phyloP scores from a whole-genome alignment of 2,797 vertebrate species.

The Kryptolebias ocellatus region DNA sequence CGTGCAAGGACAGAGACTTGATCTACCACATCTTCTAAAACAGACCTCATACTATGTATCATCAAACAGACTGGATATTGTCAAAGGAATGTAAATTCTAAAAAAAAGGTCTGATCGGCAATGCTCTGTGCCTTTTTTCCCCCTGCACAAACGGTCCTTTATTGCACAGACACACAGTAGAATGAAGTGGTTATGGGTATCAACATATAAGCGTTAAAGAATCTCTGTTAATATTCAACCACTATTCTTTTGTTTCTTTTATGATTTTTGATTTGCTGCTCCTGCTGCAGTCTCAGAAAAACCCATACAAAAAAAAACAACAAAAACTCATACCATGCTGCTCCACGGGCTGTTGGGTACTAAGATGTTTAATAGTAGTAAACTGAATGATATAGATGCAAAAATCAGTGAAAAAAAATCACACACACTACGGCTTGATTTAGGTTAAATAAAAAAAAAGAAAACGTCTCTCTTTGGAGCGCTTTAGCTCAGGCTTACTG shows the following conservation, averaged over 20 bases:
- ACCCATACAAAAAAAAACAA: no score
- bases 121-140: constrained; percentile 34
- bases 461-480: background rate
- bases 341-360: no score
- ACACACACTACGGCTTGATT: no score
- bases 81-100: constrained; percentile 50
- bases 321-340: no score
- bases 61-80: constrained; percentile 45
- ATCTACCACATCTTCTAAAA: constrained; percentile 28
- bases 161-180: constrained; percentile 11
- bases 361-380: no score
- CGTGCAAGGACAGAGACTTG: constrained; percentile 11
- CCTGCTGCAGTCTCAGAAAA: no score
- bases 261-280: constrained; percentile 21
- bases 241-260: no score
- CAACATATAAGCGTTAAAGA: no score
- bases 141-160: background rate
- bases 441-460: no score
- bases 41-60: constrained; percentile 50
- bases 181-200: background rate
- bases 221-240: no score
- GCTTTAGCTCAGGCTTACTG: constrained; percentile 11
- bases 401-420: no score
- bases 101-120: constrained; percentile 16
- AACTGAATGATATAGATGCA: no score